Base-by-base conservation (phyloP, 1,140 invertebrate species). In the Drosophila jambulina region DNA sequence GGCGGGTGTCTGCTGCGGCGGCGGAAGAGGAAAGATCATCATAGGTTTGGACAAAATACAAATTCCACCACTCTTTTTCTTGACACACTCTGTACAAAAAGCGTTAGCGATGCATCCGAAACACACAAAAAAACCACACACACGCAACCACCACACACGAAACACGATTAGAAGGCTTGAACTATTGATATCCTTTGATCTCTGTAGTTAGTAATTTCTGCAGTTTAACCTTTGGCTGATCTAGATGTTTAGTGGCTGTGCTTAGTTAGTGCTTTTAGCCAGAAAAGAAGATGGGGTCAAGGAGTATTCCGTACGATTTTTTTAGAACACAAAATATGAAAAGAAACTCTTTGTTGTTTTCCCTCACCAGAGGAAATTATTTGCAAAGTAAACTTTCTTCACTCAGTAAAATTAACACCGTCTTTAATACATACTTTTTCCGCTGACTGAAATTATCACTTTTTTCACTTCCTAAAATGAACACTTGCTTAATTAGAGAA, bases 41-140 rank as follows among this genome's bases (percentile, higher is more conserved):
- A 93, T 93, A 93, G 92, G 92, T 93, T 92, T 92, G 91, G 91
- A 83, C 87, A 69, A 82, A 75, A 76, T 54, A 77, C 51, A 90
- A 80, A 63, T 84, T 83, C 71, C 75, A 84, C 36, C 49, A 80
- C 36, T 70, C 38, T 40, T 43, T 43, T 43, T 49, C 70, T 72
- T 74, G 46, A 70, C 53, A 56, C 53, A 38, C 38, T 79, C 67
- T 85, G 79, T 88, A 85, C 42, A 85, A 85, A 84, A 88, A 81
- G 63, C 62, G 54, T 77, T 59, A 76, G 68, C 62, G 68, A 78
- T 68, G 74, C 84, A 85, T 79, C 65, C 79, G 29, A 72, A 60
- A 53, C 45, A 78, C 32, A 75, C 65, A 54, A 54, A 63, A 57
- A 74, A 53, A 74, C 27, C 21, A 62, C 43, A 64, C 45, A 71